phyloP scores from a whole-genome alignment of 2,797 vertebrate species.

The Echiichthys vipera region DNA sequence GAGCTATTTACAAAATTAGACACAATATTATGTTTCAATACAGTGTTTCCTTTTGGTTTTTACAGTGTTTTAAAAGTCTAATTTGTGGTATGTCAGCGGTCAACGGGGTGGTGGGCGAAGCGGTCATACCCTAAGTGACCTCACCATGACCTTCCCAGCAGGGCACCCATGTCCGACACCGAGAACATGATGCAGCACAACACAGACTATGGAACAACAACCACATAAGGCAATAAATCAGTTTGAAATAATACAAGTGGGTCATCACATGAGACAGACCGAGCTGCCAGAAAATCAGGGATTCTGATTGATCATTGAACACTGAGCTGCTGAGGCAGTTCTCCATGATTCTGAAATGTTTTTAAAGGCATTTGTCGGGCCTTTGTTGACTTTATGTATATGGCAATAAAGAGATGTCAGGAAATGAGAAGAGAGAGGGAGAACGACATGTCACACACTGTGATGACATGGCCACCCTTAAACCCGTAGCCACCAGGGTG shows the following conservation, averaged over 20 bases:
- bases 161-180: slow-evolving; percentile 84
- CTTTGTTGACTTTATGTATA: not conserved
- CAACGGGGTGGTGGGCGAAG: slow-evolving; percentile 53
- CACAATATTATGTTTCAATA: not conserved
- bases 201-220: slow-evolving; percentile 58
- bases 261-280: not conserved
- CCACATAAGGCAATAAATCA: slow-evolving; percentile 17
- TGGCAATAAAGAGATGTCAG: not conserved
- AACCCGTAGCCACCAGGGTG: not conserved
- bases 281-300: not conserved
- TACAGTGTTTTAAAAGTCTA: not conserved
- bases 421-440: not conserved
- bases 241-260: slow-evolving; percentile 15
- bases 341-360: not conserved
- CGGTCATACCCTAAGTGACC: slow-evolving; percentile 82
- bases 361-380: not conserved
- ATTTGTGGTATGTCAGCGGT: slow-evolving; percentile 3
- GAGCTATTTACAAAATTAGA: not conserved
- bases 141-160: slow-evolving; percentile 83
- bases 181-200: slow-evolving; percentile 78
- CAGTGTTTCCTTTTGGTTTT: not conserved
- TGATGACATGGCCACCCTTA: not conserved
- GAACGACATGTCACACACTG: not conserved
- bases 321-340: not conserved
- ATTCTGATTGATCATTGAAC: not conserved